Percentiles rank a stretch among this genome's conserved stretches.
These are phyloP conservation scores for Epistrophe grossulariae DNA, from an alignment of 2,888 invertebrate species.

Conservation along the genomic window DNA sequence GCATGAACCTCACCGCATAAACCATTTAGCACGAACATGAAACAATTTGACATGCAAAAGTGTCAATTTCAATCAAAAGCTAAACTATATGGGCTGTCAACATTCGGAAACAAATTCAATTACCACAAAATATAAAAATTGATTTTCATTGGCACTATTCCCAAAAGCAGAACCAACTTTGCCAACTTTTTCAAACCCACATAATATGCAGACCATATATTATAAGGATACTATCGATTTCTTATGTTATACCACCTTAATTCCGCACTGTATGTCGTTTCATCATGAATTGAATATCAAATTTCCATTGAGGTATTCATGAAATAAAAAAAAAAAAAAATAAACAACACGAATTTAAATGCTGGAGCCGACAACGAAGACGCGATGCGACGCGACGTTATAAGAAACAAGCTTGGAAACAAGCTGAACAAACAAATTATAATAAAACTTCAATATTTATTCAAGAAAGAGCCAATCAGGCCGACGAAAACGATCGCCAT, in stretches of 20 bases:
- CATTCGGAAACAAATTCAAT: slow-evolving; percentile 65
- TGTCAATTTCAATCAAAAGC: slow-evolving; percentile 41
- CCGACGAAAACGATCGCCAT: slow-evolving; percentile 54
- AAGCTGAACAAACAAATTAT: slow-evolving; percentile 74
- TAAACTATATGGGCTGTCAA: slow-evolving; percentile 41
- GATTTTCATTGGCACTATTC: slow-evolving; percentile 42
- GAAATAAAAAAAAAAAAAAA: not conserved
- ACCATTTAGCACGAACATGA: not conserved
- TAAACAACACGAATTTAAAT: slow-evolving; percentile 34
- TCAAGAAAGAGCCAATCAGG: slow-evolving; percentile 66
- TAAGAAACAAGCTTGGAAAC: too few species aligned
- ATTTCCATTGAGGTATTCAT: slow-evolving; percentile 41
- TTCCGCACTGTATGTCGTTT: slow-evolving; percentile 38
- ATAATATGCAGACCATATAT: not conserved
- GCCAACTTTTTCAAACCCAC: slow-evolving; percentile 4
- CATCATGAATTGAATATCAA: slow-evolving; percentile 50
- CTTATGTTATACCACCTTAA: not conserved
- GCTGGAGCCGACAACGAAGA: too few species aligned
- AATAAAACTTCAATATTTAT: slow-evolving; percentile 74
- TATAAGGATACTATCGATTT: slow-evolving; percentile 32
- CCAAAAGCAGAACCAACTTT: slow-evolving; percentile 1
- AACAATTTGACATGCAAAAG: slow-evolving; percentile 9
- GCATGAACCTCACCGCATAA: not conserved
- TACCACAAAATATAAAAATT: slow-evolving; percentile 40
- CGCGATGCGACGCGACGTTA: not conserved